Evolutionary conservation across 1,140 invertebrate genomes (phyloP), one percentile per base, ranked within the genome.

Genomic region (Rhysida immarginata): DNA sequence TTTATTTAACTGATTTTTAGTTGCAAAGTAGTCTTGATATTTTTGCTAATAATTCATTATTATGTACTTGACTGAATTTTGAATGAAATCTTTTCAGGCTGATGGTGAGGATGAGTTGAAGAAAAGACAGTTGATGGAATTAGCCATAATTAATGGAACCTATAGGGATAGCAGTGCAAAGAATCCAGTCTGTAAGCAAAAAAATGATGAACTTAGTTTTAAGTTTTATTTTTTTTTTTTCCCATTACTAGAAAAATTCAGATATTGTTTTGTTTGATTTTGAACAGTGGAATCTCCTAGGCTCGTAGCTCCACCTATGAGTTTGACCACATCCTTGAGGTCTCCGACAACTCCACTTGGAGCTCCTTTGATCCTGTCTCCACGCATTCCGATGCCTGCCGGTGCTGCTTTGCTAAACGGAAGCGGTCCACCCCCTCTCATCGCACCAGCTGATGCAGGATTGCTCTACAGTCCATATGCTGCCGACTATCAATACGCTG

Each of bases 51-150:
- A n/a, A n/a, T n/a, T n/a, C n/a, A n/a, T n/a, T n/a, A n/a, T n/a
- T n/a, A n/a, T n/a, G n/a, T n/a, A n/a, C n/a, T n/a, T n/a, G n/a
- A n/a, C n/a, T n/a, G n/a, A n/a, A n/a, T n/a, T n/a, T n/a, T n/a
- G n/a, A n/a, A n/a, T n/a, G n/a, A n/a, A 43, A 43, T n/a, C 29
- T 8, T 65, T 71, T 80, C 82, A 98, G 93, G 92, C 93, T 57
- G 95, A 99, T 74, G 96, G 96, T 51, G 95, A 99, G 78, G 96
- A 99, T 77, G 95, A 99, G 71, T 76, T 99, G 63, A 99, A 99
- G 79, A 98, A 97, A 73, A 83, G 94, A 68, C 96, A 99, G 74
- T 78, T 99, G 51, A 99, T 99, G 95, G 96, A 99, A 75, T 77
- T 99, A 69, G 96, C 96, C 63, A 99, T 99, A 62, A 97, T 99